These are phyloP conservation scores for Colletes collaris DNA, from an alignment of 2,888 invertebrate genomes.

Conservation along the genomic window DNA sequence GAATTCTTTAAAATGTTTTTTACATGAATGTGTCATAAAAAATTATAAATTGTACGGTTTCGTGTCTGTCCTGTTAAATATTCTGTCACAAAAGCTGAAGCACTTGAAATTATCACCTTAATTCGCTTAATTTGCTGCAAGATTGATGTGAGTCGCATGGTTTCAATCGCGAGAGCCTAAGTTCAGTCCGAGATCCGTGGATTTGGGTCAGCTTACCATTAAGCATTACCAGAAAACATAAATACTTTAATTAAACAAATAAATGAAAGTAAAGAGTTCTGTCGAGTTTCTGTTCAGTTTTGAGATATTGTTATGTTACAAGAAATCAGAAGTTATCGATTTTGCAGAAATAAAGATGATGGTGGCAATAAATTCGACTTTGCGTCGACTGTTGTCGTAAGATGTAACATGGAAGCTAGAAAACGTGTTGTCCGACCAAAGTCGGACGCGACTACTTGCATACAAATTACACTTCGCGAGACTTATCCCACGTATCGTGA, in stretches of 20 bases:
- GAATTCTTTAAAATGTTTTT: too few relatives aligned
- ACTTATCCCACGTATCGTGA: too few relatives aligned
- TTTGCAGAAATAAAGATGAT: neutral
- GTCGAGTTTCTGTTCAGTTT: neutral
- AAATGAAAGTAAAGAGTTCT: too few relatives aligned
- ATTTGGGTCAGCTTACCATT: neutral
- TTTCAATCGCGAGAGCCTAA: neutral
- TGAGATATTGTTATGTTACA: too few relatives aligned
- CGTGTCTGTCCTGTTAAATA: neutral
- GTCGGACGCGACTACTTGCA: conserved; percentile 39
- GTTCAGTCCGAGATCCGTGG: neutral
- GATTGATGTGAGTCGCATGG: conserved; percentile 5
- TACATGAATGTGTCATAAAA: neutral
- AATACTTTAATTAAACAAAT: too few relatives aligned
- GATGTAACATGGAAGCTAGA: neutral
- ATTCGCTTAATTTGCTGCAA: neutral
- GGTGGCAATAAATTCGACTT: neutral
- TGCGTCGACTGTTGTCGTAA: neutral
- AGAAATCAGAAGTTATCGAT: too few relatives aligned
- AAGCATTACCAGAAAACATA: neutral
- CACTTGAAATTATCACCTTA: conserved; percentile 3
- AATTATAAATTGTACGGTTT: conserved; percentile 3
- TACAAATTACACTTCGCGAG: neutral
- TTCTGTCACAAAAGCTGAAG: neutral
- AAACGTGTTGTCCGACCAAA: conserved; percentile 39